phyloP scores from a whole-genome alignment of 2,113 vertebrate genomes.

The Elaphurus davidianus region DNA sequence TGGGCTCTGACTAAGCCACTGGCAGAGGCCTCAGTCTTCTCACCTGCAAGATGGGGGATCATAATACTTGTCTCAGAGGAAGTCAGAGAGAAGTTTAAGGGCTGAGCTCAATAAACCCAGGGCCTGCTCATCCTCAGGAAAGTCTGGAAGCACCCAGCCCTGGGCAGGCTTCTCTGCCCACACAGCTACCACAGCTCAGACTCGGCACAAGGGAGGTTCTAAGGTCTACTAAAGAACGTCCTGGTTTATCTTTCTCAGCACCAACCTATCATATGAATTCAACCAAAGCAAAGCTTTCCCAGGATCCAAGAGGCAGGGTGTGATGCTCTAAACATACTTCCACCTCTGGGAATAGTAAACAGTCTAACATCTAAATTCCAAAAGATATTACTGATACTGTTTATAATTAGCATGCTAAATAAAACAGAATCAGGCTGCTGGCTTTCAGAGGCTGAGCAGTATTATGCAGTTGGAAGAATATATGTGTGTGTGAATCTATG shows the following conservation, averaged over 20 bases:
- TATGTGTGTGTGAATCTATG: neutral
- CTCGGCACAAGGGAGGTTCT: neutral
- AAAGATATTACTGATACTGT: slow-evolving; percentile 41
- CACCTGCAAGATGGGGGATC: neutral
- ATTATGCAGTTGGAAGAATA: neutral
- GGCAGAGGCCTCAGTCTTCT: neutral
- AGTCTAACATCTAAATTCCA: slow-evolving; percentile 34
- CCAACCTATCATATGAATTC: neutral
- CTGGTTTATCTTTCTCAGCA: neutral
- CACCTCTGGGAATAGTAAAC: slow-evolving; percentile 28
- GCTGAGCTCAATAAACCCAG: neutral
- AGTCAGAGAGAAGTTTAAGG: neutral
- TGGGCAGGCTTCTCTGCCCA: neutral
- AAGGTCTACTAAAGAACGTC: neutral
- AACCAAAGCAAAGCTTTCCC: neutral
- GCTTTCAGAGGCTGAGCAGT: neutral
- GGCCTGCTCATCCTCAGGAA: neutral
- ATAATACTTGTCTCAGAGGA: neutral
- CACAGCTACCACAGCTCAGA: neutral
- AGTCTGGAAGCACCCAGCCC: neutral
- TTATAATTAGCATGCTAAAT: slow-evolving; percentile 52
- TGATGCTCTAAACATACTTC: neutral
- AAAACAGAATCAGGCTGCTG: slow-evolving; percentile 13
- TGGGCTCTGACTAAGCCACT: neutral
- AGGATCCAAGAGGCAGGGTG: slow-evolving; percentile 17